phyloP scores from a whole-genome alignment of 1,140 invertebrate species.

The Dryas iulia region DNA sequence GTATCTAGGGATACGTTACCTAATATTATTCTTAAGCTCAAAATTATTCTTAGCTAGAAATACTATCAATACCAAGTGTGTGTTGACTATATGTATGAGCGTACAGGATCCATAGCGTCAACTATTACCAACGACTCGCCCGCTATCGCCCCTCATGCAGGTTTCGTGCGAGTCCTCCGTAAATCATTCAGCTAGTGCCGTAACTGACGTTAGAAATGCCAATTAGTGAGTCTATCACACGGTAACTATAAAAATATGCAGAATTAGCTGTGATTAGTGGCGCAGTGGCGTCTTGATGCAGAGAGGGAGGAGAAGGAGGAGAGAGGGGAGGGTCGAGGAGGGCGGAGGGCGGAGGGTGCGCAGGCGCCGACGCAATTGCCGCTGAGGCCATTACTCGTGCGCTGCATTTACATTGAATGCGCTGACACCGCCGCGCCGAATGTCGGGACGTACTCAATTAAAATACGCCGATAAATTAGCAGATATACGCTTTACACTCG shows the following conservation, averaged over 20 bases:
- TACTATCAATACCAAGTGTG: too few species aligned
- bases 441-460: slow-evolving; percentile 61
- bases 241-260: slow-evolving; percentile 10
- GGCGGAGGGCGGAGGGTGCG: not conserved
- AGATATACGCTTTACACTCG: slow-evolving; percentile 22
- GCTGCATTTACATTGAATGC: slow-evolving; percentile 74
- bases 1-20: too few species aligned
- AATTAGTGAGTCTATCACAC: slow-evolving; percentile 30
- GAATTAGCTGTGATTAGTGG: slow-evolving; percentile 38
- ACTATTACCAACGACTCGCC: not conserved
- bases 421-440: slow-evolving; percentile 27
- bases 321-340: too few species aligned
- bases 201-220: not conserved
- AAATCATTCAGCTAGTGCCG: slow-evolving; percentile 5
- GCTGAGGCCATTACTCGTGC: slow-evolving; percentile 57
- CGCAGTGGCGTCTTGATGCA: not conserved
- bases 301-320: not conserved
- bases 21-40: too few species aligned
- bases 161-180: slow-evolving; percentile 16
- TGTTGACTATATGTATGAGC: too few species aligned
- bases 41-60: too few species aligned
- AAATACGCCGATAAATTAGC: slow-evolving; percentile 70
- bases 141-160: not conserved
- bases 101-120: too few species aligned
- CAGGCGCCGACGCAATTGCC: slow-evolving; percentile 45